phyloP scores from a whole-genome alignment of 2,888 invertebrate genomes.

The Apantesis nais region DNA sequence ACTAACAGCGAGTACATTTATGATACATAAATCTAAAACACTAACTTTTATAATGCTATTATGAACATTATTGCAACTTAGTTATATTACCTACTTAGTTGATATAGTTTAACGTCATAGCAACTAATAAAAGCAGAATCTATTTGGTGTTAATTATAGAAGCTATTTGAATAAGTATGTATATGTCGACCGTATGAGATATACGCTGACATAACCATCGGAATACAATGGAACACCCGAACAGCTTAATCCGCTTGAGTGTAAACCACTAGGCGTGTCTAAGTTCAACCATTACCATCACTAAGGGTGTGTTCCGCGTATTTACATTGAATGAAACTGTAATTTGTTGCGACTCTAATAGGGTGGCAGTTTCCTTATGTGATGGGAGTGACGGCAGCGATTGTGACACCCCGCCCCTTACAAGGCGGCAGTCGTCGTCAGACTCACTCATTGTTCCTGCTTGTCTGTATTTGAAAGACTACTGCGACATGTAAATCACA shows the following conservation, averaged over 20 bases:
- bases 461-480: slow-evolving; percentile 62
- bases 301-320: slow-evolving; percentile 62
- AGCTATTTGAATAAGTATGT: slow-evolving; percentile 59
- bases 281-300: slow-evolving; percentile 73
- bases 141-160: slow-evolving; percentile 57
- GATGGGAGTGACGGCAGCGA: slow-evolving; percentile 46
- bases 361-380: slow-evolving; percentile 66
- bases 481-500: slow-evolving; percentile 48
- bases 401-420: slow-evolving; percentile 60
- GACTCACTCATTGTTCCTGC: slow-evolving; percentile 69
- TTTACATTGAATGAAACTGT: slow-evolving; percentile 84
- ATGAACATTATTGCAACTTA: slow-evolving; percentile 29
- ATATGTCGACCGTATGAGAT: slow-evolving; percentile 50
- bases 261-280: slow-evolving; percentile 75
- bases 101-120: slow-evolving; percentile 40
- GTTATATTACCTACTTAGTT: slow-evolving; percentile 31
- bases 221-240: slow-evolving; percentile 63
- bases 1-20: slow-evolving; percentile 18
- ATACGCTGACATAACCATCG: slow-evolving; percentile 65
- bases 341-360: slow-evolving; percentile 72
- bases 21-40: slow-evolving; percentile 31
- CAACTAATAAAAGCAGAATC: slow-evolving; percentile 44
- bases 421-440: slow-evolving; percentile 59
- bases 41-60: slow-evolving; percentile 36
- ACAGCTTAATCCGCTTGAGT: slow-evolving; percentile 71